These are phyloP conservation scores for Heliconius nattereri DNA, from an alignment of 1,140 invertebrate species.

Conservation along the genomic window DNA sequence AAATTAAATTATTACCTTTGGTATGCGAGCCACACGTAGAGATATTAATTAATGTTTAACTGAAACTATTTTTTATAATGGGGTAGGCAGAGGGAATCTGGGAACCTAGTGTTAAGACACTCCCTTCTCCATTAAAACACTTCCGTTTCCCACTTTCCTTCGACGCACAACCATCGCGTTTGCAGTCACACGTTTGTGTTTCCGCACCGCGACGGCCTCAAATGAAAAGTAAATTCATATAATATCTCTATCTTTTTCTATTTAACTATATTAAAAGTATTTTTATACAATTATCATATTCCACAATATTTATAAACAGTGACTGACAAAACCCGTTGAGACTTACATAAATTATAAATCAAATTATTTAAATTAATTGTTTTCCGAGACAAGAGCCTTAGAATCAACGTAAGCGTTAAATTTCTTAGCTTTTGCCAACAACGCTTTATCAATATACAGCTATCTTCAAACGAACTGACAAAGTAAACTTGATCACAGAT, in stretches of 20 bases:
- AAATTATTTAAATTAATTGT: background rate
- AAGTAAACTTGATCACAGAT: slow-evolving; percentile 8
- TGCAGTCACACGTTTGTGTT: too few species aligned
- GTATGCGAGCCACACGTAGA: too few species aligned
- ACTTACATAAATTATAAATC: background rate
- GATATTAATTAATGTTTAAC: too few species aligned
- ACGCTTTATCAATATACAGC: background rate
- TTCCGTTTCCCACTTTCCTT: too few species aligned
- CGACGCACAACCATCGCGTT: too few species aligned
- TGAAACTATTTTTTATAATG: too few species aligned
- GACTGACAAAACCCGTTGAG: background rate
- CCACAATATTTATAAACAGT: background rate
- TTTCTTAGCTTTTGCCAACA: slow-evolving; percentile 5
- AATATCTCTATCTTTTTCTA: background rate
- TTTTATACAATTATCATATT: background rate
- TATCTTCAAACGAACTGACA: background rate
- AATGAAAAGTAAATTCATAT: too few species aligned
- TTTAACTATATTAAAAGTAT: background rate
- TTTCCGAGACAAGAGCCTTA: background rate
- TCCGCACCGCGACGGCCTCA: too few species aligned
- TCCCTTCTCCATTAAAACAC: too few species aligned
- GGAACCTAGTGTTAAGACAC: too few species aligned
- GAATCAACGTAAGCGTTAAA: background rate
- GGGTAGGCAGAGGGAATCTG: too few species aligned
- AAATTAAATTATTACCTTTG: too few species aligned